Conservation (phyloP, 2,888 invertebrate species). For the Panzeria rudis region DNA sequence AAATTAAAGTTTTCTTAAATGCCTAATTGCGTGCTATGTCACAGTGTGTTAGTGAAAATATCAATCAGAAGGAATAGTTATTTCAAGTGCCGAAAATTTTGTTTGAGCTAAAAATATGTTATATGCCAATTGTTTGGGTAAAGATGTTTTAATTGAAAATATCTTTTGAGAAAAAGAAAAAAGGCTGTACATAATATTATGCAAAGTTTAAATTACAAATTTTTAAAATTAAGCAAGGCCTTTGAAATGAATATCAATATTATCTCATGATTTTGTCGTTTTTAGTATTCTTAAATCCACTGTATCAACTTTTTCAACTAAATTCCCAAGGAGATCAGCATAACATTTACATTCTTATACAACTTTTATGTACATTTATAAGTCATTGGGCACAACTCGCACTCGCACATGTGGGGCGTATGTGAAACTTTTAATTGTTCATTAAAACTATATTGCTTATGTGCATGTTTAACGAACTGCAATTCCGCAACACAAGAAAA, state of each 20-base stretch:
- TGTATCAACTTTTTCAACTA: conserved; percentile 1
- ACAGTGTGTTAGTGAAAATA: conserved; percentile 4
- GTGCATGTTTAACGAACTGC: conserved; percentile 31
- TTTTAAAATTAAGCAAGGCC: too few species aligned
- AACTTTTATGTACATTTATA: conserved; percentile 15
- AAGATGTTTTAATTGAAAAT: too few species aligned
- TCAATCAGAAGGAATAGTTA: not conserved
- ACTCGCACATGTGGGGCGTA: conserved; percentile 24
- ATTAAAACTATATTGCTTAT: conserved; percentile 59
- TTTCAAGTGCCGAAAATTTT: too few species aligned
- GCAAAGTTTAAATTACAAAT: too few species aligned
- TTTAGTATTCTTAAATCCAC: not conserved
- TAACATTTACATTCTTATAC: conserved; percentile 24
- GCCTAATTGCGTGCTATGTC: conserved; percentile 54
- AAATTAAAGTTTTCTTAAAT: conserved; percentile 61
- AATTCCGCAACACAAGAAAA: conserved; percentile 29
- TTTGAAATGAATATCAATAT: too few species aligned
- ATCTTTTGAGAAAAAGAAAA: too few species aligned
- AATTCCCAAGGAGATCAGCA: not conserved
- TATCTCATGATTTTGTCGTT: not conserved
- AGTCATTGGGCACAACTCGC: conserved; percentile 1
- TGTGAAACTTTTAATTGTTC: conserved; percentile 67
- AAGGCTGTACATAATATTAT: too few species aligned
- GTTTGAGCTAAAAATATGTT: too few species aligned
- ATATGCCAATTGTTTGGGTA: too few species aligned